phyloP scores from a whole-genome alignment of 2,888 invertebrate genomes.

The Melinaea marsaeus region DNA sequence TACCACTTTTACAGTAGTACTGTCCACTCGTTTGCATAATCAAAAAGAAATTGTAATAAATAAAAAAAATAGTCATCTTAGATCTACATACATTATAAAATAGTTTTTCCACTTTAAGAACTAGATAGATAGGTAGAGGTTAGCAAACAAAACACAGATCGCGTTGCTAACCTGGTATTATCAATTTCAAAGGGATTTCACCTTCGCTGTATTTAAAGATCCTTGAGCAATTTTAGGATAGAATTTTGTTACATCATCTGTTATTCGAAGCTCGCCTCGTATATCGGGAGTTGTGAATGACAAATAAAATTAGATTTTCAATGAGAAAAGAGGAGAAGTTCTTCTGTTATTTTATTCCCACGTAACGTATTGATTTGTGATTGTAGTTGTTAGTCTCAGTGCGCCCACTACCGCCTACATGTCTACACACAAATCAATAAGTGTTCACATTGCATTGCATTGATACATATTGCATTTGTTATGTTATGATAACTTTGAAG shows the following conservation, averaged over 20 bases:
- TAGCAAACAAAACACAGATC: no score
- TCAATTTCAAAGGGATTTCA: no score
- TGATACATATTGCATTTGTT: no score
- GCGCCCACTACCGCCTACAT: conserved; percentile 17
- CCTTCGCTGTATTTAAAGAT: background rate
- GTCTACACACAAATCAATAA: conserved; percentile 1
- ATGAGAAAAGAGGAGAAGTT: conserved; percentile 13
- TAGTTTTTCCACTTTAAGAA: background rate
- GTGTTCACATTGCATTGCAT: background rate
- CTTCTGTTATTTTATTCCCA: conserved; percentile 16
- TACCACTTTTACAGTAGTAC: no score
- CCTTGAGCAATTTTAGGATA: conserved; percentile 19
- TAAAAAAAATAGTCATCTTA: no score
- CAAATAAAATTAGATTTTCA: conserved; percentile 24
- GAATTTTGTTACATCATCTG: conserved; percentile 19
- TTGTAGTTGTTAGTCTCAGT: conserved; percentile 5
- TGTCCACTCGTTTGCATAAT: no score
- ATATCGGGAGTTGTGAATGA: conserved; percentile 14
- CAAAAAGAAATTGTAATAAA: no score
- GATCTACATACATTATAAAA: no score
- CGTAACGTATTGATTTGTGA: conserved; percentile 20
- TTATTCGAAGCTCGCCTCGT: background rate
- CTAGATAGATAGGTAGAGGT: no score
- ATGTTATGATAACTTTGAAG: no score
- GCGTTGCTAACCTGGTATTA: no score